Evolutionary conservation across 2,113 vertebrate genomes (phyloP), one percentile per base, ranked within the genome.

Genomic region (Spea multiplicata): DNA sequence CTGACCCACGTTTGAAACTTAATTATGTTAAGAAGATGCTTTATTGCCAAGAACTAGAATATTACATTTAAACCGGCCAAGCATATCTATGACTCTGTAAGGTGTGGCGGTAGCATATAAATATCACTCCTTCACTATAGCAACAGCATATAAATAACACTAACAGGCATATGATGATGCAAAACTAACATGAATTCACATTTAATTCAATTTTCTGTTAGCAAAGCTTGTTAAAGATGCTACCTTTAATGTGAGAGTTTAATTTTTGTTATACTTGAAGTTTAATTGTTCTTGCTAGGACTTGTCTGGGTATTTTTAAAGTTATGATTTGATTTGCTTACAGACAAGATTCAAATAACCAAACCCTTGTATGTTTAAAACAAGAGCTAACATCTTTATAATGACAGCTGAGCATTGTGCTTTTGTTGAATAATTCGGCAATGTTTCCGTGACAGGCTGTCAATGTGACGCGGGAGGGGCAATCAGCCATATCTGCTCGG

Each of bases 401-500:
- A 30, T 57, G 64, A 53, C 14, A 67, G 13, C 7, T 67, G 30
- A 10, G 46, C 13, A 69, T 49, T 70, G 10, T 17, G n/a, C 6
- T 44, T 66, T 66, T 61, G 9, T 57, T 68, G 55, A 7, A 8
- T 57, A 55, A 44, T 16, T 49, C 62, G 52, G 16, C 4, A 3
- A 8, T 61, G 44, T 71, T 82, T 61, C 13, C 14, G 2, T 79
- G 46, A 47, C 75, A 98, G 97, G 94, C 66, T 99, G 97, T 78
- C 82, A 10, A 16, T 99, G 97, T 82, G 94, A 97, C 61, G 13
- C 94, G 0, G 97, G 97, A 8, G 96, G 95, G 8, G 90, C 95
- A 0, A 6, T 91, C 7, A 90, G 78, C 66, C 80, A 52, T 0
- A 16, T 5, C 0, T 99, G 97, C 55, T 83, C 88, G 0, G 86